Percentiles rank a stretch among this genome's conserved stretches.
phyloP scores from a whole-genome alignment of 2,113 vertebrate genomes.

The Poecile atricapillus region DNA sequence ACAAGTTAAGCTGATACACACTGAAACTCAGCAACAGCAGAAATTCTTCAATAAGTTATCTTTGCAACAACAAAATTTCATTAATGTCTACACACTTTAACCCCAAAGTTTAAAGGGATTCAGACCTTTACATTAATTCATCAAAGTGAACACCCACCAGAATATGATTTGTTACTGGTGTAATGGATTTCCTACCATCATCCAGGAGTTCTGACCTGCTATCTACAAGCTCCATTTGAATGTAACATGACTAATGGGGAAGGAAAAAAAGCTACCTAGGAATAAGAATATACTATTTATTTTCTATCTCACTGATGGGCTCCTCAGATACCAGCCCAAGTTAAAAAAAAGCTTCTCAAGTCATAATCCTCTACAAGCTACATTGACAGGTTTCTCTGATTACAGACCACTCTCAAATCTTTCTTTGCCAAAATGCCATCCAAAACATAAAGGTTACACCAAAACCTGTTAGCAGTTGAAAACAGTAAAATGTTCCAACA shows the following conservation, averaged over 20 bases:
- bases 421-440: not conserved
- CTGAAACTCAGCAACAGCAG: not conserved
- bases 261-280: not conserved
- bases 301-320: not conserved
- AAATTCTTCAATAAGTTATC: not conserved
- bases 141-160: not conserved
- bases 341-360: not conserved
- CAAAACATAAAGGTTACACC: not conserved
- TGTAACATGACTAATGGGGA: not conserved
- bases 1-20: not conserved
- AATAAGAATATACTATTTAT: not conserved
- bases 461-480: not conserved
- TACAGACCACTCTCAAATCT: not conserved
- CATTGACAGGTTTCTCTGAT: not conserved
- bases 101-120: not conserved
- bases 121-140: not conserved
- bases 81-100: not conserved
- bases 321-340: accelerated
- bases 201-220: not conserved
- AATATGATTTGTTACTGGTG: not conserved
- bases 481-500: not conserved
- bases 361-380: not conserved
- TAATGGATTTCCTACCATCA: not conserved
- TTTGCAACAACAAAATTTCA: not conserved
- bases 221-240: not conserved